phyloP scores from a whole-genome alignment of 2,797 vertebrate genomes.

The Enteromius trimaculatus region DNA sequence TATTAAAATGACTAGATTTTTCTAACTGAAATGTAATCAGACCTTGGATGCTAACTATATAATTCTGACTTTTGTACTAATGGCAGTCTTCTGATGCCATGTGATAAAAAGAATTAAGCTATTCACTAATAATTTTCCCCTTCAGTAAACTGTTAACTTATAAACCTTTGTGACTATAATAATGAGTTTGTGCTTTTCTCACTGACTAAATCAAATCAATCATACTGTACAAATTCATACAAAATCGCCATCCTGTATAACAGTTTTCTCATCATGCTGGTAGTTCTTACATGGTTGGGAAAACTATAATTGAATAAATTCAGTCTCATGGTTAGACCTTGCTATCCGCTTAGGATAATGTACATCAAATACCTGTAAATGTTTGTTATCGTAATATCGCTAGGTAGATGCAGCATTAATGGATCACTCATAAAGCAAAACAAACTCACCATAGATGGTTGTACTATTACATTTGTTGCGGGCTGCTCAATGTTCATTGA shows the following conservation, averaged over 20 bases:
- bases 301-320: not conserved
- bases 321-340: not conserved
- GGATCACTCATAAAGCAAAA: not conserved
- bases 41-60: not conserved
- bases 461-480: conserved; percentile 75
- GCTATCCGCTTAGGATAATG: not conserved
- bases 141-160: not conserved
- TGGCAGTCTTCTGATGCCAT: not conserved
- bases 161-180: not conserved
- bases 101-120: not conserved
- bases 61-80: not conserved
- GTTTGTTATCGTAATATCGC: not conserved
- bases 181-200: not conserved
- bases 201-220: not conserved
- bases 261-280: not conserved
- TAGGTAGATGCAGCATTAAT: not conserved
- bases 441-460: conserved; percentile 70
- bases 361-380: not conserved
- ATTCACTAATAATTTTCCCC: not conserved
- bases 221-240: not conserved
- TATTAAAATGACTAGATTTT: not conserved
- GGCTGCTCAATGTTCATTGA: conserved; percentile 57
- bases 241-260: not conserved
- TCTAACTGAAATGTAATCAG: not conserved
- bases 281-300: not conserved